Evolutionary conservation across 2,888 invertebrate genomes (phyloP).

Genomic region (Lymantria dispar): DNA sequence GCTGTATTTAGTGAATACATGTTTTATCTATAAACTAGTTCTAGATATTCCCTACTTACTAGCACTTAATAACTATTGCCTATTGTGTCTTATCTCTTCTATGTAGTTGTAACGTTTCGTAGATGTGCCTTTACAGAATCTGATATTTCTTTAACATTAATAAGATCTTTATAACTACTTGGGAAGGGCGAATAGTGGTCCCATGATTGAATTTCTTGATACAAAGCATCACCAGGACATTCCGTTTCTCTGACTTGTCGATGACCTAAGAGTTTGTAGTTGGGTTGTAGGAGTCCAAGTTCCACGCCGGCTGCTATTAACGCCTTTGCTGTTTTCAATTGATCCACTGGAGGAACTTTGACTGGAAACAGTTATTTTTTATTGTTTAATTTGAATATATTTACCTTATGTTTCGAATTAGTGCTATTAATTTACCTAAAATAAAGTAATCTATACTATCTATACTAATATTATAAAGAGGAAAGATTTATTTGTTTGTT

Average conservation of each 20-base stretch:
- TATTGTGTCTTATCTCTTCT: too few species aligned
- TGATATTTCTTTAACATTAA: slow-evolving; percentile 20
- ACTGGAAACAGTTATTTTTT: slow-evolving; percentile 48
- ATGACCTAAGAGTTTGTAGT: slow-evolving; percentile 33
- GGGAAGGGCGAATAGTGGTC: slow-evolving; percentile 69
- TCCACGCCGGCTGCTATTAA: slow-evolving; percentile 84
- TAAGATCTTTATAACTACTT: slow-evolving; percentile 20
- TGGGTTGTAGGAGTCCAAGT: slow-evolving; percentile 80
- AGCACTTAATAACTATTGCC: not conserved
- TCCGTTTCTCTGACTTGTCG: slow-evolving; percentile 74
- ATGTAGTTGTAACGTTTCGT: slow-evolving; percentile 5
- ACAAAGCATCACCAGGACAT: slow-evolving; percentile 85
- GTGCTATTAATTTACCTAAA: too few species aligned
- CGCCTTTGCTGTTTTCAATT: slow-evolving; percentile 80
- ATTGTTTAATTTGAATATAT: not conserved
- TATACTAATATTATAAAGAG: too few species aligned
- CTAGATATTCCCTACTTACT: not conserved
- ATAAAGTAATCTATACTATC: too few species aligned
- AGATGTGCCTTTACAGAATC: slow-evolving; percentile 12
- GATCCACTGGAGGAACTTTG: slow-evolving; percentile 81
- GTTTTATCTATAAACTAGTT: not conserved
- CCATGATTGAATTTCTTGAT: slow-evolving; percentile 84
- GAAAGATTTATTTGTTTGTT: too few species aligned
- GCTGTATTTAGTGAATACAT: too few species aligned
- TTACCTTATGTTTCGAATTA: too few species aligned